Evolutionary conservation across 30 jellyfish, hydroid and myxozoan species (phyloP), one percentile per base, ranked within the genome.

Genomic region (Hydra vulgaris): DNA sequence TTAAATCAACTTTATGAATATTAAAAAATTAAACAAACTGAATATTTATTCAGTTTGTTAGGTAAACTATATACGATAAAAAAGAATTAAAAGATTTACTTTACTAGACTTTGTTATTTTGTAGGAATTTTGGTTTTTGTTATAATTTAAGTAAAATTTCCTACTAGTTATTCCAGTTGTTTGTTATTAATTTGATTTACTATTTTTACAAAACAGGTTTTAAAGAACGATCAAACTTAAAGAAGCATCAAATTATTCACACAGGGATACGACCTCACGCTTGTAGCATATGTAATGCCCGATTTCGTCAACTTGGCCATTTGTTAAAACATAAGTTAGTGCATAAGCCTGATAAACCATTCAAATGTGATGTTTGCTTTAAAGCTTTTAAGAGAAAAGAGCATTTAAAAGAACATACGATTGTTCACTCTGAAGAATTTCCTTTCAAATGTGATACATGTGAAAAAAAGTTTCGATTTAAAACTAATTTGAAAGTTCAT

Each of bases 251-350:
- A 66, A 80, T 80, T 18, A 80, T 80, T 66, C 87, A 80, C 27
- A 66, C 87, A 19, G 87, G 87, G 16, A 84, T 20, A 27, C 68
- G 87, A 55, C 87, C 87, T 15, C 87, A 80, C 4, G 87, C 87
- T 8, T 80, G 87, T 1, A 79, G 71, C 67, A 54, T 70, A 18
- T 80, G 87, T 53, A 67, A 80, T 80, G 87, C 87, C 15, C 87
- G 87, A 19, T 80, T 80, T 70, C 87, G 87, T 19, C 87, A 80
- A 66, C 87, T 80, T 0, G 87, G 87, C 26, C 87, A 80, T 80
- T 56, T 80, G 72, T 24, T 66, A 18, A 80, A 80, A 22, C 87
- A 80, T 26, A 19, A n/a, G 20, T 26, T 80, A 15, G 72, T 80
- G 17, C 87, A 80, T 70, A 80, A 80, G 70, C 81, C 87, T 26